Base-by-base conservation (phyloP, 2,113 vertebrate species). In the Salminus brasiliensis region DNA sequence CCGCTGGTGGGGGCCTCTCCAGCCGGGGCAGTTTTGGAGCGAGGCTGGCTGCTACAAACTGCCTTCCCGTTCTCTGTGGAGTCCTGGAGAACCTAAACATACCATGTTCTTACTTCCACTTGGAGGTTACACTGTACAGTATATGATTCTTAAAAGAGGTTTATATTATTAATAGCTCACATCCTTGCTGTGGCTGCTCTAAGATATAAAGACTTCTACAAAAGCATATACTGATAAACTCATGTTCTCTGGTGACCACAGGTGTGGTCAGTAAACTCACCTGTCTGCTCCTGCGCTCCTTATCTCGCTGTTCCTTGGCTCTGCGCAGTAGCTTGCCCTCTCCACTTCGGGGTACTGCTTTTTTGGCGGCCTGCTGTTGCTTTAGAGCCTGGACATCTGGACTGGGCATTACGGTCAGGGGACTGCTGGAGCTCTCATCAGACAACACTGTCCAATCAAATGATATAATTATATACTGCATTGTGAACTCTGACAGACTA, bases 321-420 rank as follows among this genome's bases (percentile, higher is more conserved):
- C 93, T 96, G 72, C 49, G 93, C 72, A 97, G 83, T 68, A 98
- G 91, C 76, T 83, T 91, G 85, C 94, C 94, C 68, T 89, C 90
- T 53, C 83, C 92, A 1, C 85, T 88, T 66, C 69, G 90, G 5
- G 90, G 91, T 0, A 84, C 76, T 4, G 86, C 89, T 82, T 95
- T 83, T 0, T 82, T 91, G 53, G 92, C 92, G 6, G 89, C 90
- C 90, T 97, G 95, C 66, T 95, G 89, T 13, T 93, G 93, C 87
- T 95, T 98, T 45, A 94, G 85, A 1, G 93, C 93, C 90, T 95
- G 91, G 74, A 94, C 80, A 76, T 96, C 95, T 72, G 94, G 94
- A 29, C 94, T 92, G 16, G 95, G 93, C 39, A 88, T 89, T 68
- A 89, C 91, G 0, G 96, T 97, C 84, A 99, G 94, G 1, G 97